These are phyloP conservation scores for Myotis davidii DNA, from an alignment of 2,113 vertebrate species.

Conservation along the genomic window DNA sequence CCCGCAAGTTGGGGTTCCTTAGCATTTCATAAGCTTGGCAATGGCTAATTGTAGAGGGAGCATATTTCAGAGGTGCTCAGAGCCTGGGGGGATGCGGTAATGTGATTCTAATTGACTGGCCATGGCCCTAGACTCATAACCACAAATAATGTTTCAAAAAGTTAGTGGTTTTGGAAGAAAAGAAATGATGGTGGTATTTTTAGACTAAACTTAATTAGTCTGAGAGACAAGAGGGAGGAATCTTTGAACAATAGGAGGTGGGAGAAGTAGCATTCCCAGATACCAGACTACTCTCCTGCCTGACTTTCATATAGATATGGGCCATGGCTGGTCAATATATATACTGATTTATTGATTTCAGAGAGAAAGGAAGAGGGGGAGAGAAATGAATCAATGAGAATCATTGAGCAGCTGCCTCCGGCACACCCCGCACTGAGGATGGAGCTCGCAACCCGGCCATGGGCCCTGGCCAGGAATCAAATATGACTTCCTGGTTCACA, in stretches of 20 bases:
- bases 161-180: background rate
- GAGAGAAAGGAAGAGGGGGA: too few relatives aligned
- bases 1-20: background rate
- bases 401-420: too few relatives aligned
- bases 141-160: background rate
- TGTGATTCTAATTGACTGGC: background rate
- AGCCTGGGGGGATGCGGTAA: background rate
- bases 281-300: rapidly evolving
- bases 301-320: background rate
- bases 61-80: background rate
- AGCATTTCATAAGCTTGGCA: background rate
- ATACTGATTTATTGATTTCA: too few relatives aligned
- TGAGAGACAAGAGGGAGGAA: background rate
- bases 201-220: background rate
- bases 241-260: background rate
- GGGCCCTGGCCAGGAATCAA: too few relatives aligned
- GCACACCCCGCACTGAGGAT: too few relatives aligned
- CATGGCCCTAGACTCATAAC: background rate
- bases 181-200: background rate
- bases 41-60: background rate
- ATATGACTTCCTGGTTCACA: too few relatives aligned
- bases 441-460: too few relatives aligned
- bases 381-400: too few relatives aligned
- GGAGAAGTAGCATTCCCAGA: background rate
- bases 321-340: too few relatives aligned